Evolutionary conservation across 2,888 invertebrate genomes (phyloP).

Genomic region (Pediacus dermestoides): DNA sequence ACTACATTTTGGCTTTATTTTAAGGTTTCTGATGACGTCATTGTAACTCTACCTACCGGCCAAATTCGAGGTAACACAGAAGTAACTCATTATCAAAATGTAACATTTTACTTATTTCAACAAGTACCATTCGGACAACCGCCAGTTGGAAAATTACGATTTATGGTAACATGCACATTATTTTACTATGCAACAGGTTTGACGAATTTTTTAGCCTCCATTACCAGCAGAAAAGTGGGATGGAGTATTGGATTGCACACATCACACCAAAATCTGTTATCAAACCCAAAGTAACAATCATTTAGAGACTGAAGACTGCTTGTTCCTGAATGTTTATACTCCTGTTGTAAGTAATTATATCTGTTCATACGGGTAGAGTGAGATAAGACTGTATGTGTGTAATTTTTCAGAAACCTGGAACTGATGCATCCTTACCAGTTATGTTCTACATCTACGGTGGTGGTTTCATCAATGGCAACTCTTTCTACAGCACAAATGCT

Average conservation of each 20-base stretch:
- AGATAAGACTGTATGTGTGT: too few relatives aligned
- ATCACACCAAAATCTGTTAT: constrained; percentile 27
- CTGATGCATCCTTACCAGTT: constrained; percentile 37
- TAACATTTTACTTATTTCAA: constrained; percentile 26
- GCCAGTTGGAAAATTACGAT: constrained; percentile 27
- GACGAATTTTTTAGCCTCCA: constrained; percentile 25
- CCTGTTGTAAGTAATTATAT: constrained; percentile 6
- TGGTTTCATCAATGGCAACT: constrained; percentile 42
- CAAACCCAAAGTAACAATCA: constrained; percentile 19
- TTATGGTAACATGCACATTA: constrained; percentile 26
- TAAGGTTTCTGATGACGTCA: constrained; percentile 10
- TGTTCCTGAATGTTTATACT: constrained; percentile 29
- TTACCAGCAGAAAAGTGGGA: constrained; percentile 30
- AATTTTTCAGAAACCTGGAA: constrained; percentile 14
- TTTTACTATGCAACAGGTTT: background rate
- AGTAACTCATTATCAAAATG: constrained; percentile 14
- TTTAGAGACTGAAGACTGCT: constrained; percentile 32
- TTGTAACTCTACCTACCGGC: constrained; percentile 16
- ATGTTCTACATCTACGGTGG: constrained; percentile 48
- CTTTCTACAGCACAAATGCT: constrained; percentile 31
- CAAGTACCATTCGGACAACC: constrained; percentile 30
- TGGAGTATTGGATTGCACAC: constrained; percentile 29
- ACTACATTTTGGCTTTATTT: too few relatives aligned
- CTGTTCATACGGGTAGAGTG: constrained; percentile 13
- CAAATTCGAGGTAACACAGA: constrained; percentile 18